Evolutionary conservation across 2,888 invertebrate genomes (phyloP), one percentile per base, ranked within the genome.

Genomic region (Pegoplata infirma): DNA sequence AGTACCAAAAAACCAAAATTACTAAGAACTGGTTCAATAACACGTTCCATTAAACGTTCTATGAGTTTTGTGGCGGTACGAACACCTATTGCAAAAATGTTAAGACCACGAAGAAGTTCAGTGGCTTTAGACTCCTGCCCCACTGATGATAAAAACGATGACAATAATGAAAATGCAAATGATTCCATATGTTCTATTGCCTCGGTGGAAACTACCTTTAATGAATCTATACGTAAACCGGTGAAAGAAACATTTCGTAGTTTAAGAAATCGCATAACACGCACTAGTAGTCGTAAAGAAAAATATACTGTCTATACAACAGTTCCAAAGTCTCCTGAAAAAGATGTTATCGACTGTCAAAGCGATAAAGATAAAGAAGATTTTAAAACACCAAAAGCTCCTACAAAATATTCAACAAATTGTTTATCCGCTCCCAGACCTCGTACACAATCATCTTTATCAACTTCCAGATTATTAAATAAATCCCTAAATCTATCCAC

Each of bases 1-100:
- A 87, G 86, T 82, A 88, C 88, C 8, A 90, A 90, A 76, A 90
- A 90, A 64, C 89, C 89, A 0, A 90, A 90, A 81, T 84, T 90
- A 5, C 85, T 86, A 64, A 87, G 90, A 59, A 87, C 89, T 1
- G 89, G 89, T 3, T 90, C 90, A 32, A 88, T 90, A 53, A 88
- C 89, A 51, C 84, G 89, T 10, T 87, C 87, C 5, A 83, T 90
- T 8, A 87, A 86, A 44, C 85, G 89, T 0, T 89, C 90, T 21
- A 88, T 90, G 84, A 90, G 89, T 68, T 90, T 90, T 82, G 89
- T 88, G 10, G 87, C 88, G 1, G 86, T 86, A 44, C 85, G 87
- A 71, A 89, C 89, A 16, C 83, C 83, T 10, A 83, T 83, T 47
- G 69, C 81, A 0, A 82, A 81, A 80, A 83, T 83, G 71, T 49